phyloP scores from a whole-genome alignment of 2,888 invertebrate genomes.

The Apantesis nais region DNA sequence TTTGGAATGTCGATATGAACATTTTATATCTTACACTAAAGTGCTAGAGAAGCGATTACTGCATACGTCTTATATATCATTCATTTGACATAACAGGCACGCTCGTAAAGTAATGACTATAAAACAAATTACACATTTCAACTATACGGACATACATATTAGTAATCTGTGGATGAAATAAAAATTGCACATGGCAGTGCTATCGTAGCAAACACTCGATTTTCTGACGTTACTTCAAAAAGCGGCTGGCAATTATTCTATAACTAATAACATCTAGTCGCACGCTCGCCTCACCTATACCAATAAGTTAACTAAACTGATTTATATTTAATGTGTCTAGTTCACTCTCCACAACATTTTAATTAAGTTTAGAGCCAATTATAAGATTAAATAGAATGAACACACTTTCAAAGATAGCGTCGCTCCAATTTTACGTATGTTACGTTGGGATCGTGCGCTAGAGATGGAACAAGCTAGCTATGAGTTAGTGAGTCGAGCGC shows the following conservation, averaged over 20 bases:
- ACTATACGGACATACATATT: slow-evolving; percentile 68
- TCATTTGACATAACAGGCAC: slow-evolving; percentile 63
- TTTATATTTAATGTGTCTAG: slow-evolving; percentile 32
- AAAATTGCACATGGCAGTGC: slow-evolving; percentile 84
- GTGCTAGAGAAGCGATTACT: slow-evolving; percentile 62
- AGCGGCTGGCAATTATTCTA: slow-evolving; percentile 85
- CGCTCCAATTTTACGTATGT: slow-evolving; percentile 19
- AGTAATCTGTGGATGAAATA: slow-evolving; percentile 69
- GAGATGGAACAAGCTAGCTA: slow-evolving; percentile 32
- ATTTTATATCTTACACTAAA: slow-evolving; percentile 59
- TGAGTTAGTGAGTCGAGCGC: slow-evolving; percentile 48
- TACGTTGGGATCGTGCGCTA: slow-evolving; percentile 9
- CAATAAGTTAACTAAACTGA: slow-evolving; percentile 41
- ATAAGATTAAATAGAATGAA: slow-evolving; percentile 21
- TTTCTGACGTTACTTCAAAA: slow-evolving; percentile 75
- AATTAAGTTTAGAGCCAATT: slow-evolving; percentile 32
- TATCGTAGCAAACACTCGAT: slow-evolving; percentile 79
- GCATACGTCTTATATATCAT: slow-evolving; percentile 67
- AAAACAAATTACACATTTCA: slow-evolving; percentile 71
- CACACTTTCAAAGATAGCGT: slow-evolving; percentile 41
- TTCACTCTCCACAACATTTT: slow-evolving; percentile 27
- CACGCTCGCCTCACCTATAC: slow-evolving; percentile 65
- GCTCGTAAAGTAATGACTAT: slow-evolving; percentile 76
- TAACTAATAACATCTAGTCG: slow-evolving; percentile 76
- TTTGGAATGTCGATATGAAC: slow-evolving; percentile 78